Conservation (phyloP, 1,140 invertebrate species). For the Aleiodes sp. region DNA sequence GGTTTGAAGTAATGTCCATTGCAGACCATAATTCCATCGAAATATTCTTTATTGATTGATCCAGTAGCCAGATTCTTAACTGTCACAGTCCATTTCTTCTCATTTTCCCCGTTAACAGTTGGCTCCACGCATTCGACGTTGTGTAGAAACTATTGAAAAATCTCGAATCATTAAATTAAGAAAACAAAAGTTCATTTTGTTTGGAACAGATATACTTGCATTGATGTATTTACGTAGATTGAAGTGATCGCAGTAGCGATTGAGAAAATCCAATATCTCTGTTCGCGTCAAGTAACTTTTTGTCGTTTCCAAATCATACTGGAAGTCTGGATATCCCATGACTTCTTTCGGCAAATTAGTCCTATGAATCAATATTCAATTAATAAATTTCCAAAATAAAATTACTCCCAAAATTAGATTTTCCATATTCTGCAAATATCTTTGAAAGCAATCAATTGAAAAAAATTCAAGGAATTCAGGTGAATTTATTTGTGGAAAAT, state of each 20-base stretch:
- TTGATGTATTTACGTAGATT: constrained; percentile 74
- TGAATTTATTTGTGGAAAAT: neutral
- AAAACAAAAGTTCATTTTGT: constrained; percentile 19
- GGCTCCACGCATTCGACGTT: constrained; percentile 72
- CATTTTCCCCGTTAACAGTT: constrained; percentile 11
- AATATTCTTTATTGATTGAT: constrained; percentile 65
- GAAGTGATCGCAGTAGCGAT: constrained; percentile 80
- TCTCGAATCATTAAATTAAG: constrained; percentile 26
- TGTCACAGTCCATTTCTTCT: constrained; percentile 70
- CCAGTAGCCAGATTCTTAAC: constrained; percentile 71
- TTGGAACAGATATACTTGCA: constrained; percentile 64
- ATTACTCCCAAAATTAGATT: no score
- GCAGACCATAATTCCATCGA: constrained; percentile 86
- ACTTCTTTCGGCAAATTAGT: constrained; percentile 85
- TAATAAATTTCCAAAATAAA: constrained; percentile 10
- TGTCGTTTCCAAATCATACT: constrained; percentile 71
- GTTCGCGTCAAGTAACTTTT: constrained; percentile 83
- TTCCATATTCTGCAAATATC: no score
- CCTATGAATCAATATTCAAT: constrained; percentile 64
- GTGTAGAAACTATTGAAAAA: constrained; percentile 70
- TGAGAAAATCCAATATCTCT: constrained; percentile 83
- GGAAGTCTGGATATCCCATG: constrained; percentile 81
- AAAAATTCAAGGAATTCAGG: no score
- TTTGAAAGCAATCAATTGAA: no score
- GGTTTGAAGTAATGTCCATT: constrained; percentile 85